Evolutionary conservation across 2,797 vertebrate species (phyloP).

Genomic region (Synanceia verrucosa): DNA sequence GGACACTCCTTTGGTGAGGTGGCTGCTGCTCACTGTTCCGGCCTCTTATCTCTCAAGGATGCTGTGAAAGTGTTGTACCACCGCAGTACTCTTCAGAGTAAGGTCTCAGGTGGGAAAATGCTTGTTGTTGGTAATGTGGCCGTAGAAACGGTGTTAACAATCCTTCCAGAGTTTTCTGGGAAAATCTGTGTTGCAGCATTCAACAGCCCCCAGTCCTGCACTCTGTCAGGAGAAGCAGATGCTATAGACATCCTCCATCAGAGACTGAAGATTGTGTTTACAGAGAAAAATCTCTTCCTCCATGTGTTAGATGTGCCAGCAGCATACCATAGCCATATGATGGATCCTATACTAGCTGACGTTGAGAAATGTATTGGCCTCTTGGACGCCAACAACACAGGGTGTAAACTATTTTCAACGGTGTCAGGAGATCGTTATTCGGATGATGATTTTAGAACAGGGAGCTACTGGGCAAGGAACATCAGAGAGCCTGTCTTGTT

Average conservation of each 20-base stretch:
- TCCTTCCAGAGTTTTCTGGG: constrained; percentile 70
- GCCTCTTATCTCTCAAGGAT: constrained; percentile 87
- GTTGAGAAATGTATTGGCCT: constrained; percentile 72
- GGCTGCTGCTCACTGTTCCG: constrained; percentile 88
- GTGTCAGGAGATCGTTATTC: constrained; percentile 79
- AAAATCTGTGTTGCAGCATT: constrained; percentile 85
- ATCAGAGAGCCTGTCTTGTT: constrained; percentile 86
- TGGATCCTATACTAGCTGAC: constrained; percentile 84
- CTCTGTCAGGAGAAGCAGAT: constrained; percentile 84
- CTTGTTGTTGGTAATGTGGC: constrained; percentile 86
- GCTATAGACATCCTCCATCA: constrained; percentile 54
- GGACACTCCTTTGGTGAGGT: constrained; percentile 90
- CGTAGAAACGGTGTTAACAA: constrained; percentile 74
- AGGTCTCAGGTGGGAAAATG: constrained; percentile 87
- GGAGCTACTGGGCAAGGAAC: constrained; percentile 88
- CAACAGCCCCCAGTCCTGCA: constrained; percentile 88
- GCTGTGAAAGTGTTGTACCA: constrained; percentile 88
- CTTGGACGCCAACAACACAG: constrained; percentile 58
- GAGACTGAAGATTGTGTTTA: constrained; percentile 58
- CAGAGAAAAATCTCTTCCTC: constrained; percentile 83
- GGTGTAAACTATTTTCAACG: constrained; percentile 85
- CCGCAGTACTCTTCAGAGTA: constrained; percentile 85
- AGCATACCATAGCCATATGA: constrained; percentile 90
- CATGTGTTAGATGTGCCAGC: constrained; percentile 81
- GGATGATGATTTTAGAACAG: constrained; percentile 80